Evolutionary conservation across 2,113 vertebrate species (phyloP).

Genomic region (Cygnus atratus): DNA sequence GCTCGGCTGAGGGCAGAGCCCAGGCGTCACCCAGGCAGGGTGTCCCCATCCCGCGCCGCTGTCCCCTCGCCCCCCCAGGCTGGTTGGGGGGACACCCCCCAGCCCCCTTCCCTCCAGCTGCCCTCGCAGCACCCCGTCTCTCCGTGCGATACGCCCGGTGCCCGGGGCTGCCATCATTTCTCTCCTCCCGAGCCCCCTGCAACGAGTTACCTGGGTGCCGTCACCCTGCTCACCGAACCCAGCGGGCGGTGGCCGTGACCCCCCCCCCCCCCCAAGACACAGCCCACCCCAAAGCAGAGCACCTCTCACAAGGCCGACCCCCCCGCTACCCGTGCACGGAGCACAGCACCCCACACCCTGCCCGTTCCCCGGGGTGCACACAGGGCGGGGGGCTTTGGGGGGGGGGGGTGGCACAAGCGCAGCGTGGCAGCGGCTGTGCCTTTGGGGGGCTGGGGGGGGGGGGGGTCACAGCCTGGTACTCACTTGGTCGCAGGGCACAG

Average conservation of each 20-base stretch:
- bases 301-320: background rate
- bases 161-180: background rate
- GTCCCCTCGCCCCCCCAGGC: background rate
- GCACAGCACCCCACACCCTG: background rate
- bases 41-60: background rate
- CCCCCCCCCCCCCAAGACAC: background rate
- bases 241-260: background rate
- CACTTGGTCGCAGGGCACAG: conserved; percentile 59
- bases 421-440: background rate
- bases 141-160: background rate
- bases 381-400: background rate
- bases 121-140: background rate
- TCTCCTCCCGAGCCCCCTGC: background rate
- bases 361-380: background rate
- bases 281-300: background rate
- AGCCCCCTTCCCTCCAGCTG: background rate
- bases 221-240: background rate
- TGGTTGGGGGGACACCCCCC: background rate
- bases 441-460: background rate
- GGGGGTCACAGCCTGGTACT: conserved; percentile 37
- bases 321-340: background rate
- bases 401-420: background rate
- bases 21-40: background rate
- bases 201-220: accelerated
- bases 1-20: conserved; percentile 30